Percentiles rank a stretch among this genome's conserved stretches.
phyloP scores from a whole-genome alignment of 2,888 invertebrate genomes.

The Agrilus mali region DNA sequence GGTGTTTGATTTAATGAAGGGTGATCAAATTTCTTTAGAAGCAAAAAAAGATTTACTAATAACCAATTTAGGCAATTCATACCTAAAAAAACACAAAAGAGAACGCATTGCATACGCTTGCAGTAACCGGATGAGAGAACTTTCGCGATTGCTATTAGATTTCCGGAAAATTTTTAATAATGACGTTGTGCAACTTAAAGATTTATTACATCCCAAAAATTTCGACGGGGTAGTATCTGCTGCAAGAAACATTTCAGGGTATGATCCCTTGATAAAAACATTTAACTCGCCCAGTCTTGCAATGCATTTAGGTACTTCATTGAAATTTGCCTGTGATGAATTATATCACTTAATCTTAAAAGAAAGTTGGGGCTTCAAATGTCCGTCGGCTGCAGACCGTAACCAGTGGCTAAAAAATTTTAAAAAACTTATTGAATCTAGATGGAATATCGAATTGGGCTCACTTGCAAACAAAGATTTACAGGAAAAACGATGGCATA shows the following conservation, averaged over 20 bases:
- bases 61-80: constrained; percentile 13
- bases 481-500: constrained; percentile 16
- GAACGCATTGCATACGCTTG: constrained; percentile 12
- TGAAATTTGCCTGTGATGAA: constrained; percentile 15
- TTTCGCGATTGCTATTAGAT: constrained; percentile 11
- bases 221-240: constrained; percentile 14
- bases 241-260: constrained; percentile 14
- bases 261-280: constrained; percentile 14
- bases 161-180: constrained; percentile 9
- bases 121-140: constrained; percentile 14
- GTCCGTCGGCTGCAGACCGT: constrained; percentile 5
- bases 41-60: constrained; percentile 16
- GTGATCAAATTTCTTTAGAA: constrained; percentile 13
- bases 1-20: constrained; percentile 15
- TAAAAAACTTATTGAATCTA: constrained; percentile 8
- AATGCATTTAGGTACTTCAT: constrained; percentile 16
- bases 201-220: constrained; percentile 14
- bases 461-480: constrained; percentile 17
- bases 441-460: constrained; percentile 16
- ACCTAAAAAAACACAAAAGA: constrained; percentile 15
- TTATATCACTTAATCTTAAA: constrained; percentile 13
- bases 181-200: constrained; percentile 5
- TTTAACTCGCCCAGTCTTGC: constrained; percentile 16
- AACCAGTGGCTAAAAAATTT: constrained; percentile 5
- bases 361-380: constrained; percentile 13